Percentiles rank a stretch among this genome's conserved stretches.
phyloP scores from a whole-genome alignment of 2,888 invertebrate genomes.

The Amphipoea lucens region DNA sequence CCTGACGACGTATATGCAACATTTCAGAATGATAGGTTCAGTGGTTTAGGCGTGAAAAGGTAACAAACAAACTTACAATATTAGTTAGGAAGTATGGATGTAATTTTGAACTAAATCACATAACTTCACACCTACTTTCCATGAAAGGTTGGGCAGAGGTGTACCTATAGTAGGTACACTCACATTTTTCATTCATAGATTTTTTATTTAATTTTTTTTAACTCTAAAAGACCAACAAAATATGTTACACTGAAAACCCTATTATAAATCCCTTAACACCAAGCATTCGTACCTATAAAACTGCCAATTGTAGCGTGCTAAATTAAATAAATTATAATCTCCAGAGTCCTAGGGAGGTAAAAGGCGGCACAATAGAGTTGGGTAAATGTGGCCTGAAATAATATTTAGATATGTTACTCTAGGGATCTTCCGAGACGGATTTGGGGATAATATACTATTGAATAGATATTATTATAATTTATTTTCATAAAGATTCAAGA shows the following conservation, averaged over 20 bases:
- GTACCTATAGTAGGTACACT: background rate
- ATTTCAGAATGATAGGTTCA: no score
- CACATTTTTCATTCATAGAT: background rate
- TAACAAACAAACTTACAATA: no score
- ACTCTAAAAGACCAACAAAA: background rate
- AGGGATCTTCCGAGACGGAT: slow-evolving; percentile 25
- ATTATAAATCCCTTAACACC: background rate
- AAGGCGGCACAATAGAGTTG: slow-evolving; percentile 29
- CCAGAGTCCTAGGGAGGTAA: background rate
- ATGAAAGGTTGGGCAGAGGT: no score
- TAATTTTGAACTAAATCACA: no score
- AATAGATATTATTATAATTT: background rate
- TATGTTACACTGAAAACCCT: background rate
- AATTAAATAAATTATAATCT: slow-evolving; percentile 51
- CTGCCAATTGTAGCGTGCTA: slow-evolving; percentile 49
- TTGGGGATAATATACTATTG: slow-evolving; percentile 10
- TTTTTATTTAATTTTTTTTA: background rate
- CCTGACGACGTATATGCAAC: no score
- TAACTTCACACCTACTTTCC: no score
- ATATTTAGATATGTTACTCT: slow-evolving; percentile 43
- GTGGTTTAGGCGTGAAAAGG: no score
- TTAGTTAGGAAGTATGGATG: no score
- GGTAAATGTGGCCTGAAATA: slow-evolving; percentile 40
- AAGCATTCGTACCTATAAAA: slow-evolving; percentile 6
- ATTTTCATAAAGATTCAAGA: background rate